A percentile compares a stretch with the other conserved stretches of the same genome.
Evolutionary conservation across 2,888 invertebrate genomes (phyloP).

Genomic region (Mesopsocus fuscifrons): DNA sequence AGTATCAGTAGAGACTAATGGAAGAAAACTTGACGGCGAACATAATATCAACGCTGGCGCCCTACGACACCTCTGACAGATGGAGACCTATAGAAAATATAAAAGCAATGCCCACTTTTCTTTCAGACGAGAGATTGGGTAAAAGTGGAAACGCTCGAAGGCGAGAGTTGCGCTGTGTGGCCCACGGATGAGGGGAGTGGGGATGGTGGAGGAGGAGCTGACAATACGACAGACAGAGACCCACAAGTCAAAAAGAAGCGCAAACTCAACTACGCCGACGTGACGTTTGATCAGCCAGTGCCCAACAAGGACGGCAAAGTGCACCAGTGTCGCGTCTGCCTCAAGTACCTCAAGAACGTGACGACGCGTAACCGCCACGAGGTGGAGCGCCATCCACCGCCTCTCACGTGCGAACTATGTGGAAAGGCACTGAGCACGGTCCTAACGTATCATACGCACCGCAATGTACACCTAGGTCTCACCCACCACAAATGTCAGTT

Average conservation of each 20-base stretch:
- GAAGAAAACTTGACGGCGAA: no score
- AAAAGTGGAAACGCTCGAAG: no score
- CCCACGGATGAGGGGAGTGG: no score
- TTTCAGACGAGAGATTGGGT: no score
- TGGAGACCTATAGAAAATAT: no score
- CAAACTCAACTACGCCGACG: constrained; percentile 5
- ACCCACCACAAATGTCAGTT: constrained; percentile 5
- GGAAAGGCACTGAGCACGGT: constrained; percentile 1
- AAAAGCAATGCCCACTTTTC: no score
- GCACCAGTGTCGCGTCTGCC: constrained; percentile 4
- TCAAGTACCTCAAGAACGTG: constrained; percentile 6
- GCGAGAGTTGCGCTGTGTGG: no score
- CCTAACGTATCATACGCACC: constrained; percentile 4
- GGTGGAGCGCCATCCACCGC: constrained; percentile 5
- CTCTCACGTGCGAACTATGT: constrained; percentile 2
- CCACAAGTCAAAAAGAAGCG: constrained; percentile 3
- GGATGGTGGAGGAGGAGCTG: no score
- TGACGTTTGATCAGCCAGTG: constrained; percentile 4
- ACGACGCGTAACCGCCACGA: constrained; percentile 6
- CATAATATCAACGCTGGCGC: no score
- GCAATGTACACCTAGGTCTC: constrained; percentile 2
- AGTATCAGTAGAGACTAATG: no score
- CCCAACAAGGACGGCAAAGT: constrained; percentile 8
- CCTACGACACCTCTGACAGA: no score
- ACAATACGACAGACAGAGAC: no score